phyloP scores from a whole-genome alignment of 1,140 invertebrate genomes.

The Caenorhabditis remanei region DNA sequence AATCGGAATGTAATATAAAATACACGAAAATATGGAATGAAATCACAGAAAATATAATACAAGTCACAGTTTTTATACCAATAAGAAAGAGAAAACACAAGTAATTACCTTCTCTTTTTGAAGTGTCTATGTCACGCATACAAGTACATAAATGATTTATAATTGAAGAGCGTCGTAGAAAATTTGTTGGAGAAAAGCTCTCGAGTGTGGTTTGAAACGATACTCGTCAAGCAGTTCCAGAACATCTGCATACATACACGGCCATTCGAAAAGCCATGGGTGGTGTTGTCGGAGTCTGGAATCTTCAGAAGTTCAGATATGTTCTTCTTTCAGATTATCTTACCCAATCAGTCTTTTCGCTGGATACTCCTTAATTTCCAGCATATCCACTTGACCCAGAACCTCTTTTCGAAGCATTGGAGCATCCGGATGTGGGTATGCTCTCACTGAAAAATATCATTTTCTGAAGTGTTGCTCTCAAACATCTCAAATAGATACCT shows the following conservation, averaged over 20 bases:
- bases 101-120: background rate
- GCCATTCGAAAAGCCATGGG: conserved; percentile 65
- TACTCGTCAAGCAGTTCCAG: conserved; percentile 63
- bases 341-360: conserved; percentile 60
- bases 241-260: conserved; percentile 64
- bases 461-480: background rate
- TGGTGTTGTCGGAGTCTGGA: conserved; percentile 54
- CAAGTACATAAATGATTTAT: background rate
- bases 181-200: conserved; percentile 61
- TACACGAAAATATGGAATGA: too few species aligned
- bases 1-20: background rate
- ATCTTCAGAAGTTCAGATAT: background rate
- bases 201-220: conserved; percentile 59
- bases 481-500: background rate
- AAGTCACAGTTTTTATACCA: background rate
- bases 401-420: conserved; percentile 47
- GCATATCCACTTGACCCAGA: conserved; percentile 59
- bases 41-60: too few species aligned
- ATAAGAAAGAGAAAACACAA: background rate
- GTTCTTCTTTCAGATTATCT: background rate
- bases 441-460: conserved; percentile 9
- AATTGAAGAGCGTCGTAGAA: conserved; percentile 61
- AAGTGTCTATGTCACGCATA: background rate
- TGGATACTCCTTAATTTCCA: conserved; percentile 61
- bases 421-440: conserved; percentile 33